Base-by-base conservation (phyloP, 1,140 invertebrate genomes). In the Leguminivora glycinivorella region DNA sequence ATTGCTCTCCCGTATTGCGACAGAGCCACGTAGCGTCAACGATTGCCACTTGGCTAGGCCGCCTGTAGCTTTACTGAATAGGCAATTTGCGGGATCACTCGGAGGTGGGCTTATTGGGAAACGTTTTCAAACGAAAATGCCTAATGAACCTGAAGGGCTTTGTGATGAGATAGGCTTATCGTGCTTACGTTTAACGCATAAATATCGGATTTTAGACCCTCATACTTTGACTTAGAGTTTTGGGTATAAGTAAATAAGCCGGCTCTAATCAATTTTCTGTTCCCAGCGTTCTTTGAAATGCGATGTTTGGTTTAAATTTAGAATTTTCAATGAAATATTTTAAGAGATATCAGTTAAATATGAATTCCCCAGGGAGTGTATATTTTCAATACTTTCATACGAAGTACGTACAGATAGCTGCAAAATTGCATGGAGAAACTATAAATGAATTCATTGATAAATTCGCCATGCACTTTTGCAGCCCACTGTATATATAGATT, bases 121-220 rank as follows among this genome's bases (percentile, higher is more conserved):
- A 29, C 58, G 58, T 31, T 63, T 63, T 63, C 58, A 29, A 63
- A 63, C 58, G 58, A 63, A 63, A 63, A 63, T 63, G 58, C 58
- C 58, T 63, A 63, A 63, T 63, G 58, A 63, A 63, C 58, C 58
- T 63, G 26, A 63, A 63, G 26, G 58, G 58, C 58, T 63, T 63
- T 63, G 58, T 63, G 58, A 63, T 63, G 58, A 63, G 58, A 63
- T 63, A 63, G 58, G 58, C 58, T 63, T 63, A 63, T 60, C n/a
- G 25, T 34, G 9, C 1, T 29, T 63, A 31, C 58, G 58, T 17
- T 63, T 17, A 2, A 63, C 58, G 22, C n/a, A 29, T 56, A 24
- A 56, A 56, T 56, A 22, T 56, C 25, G 58, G 29, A 63, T 31
- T 31, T n/a, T 63, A 0, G 26, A 29, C 58, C 26, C n/a, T 63